Evolutionary conservation across 2,113 vertebrate genomes (phyloP).

Genomic region (Dascyllus trimaculatus): DNA sequence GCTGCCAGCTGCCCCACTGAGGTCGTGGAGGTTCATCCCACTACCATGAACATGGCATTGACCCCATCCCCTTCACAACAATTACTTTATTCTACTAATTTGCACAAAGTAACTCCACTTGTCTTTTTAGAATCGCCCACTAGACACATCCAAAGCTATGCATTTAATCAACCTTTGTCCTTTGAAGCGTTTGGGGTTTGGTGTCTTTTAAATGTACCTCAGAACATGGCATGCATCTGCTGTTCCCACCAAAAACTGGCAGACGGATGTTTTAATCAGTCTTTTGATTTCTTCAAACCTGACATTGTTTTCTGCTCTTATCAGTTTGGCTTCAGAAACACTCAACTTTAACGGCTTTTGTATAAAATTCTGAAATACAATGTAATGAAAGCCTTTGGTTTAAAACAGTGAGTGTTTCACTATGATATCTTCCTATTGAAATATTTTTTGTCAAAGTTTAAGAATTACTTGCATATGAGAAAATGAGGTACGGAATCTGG

Average conservation of each 20-base stretch:
- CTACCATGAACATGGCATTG: conserved; percentile 70
- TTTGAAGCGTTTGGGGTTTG: conserved; percentile 33
- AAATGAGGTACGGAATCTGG: neutral
- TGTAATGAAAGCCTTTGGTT: neutral
- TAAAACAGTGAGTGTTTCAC: neutral
- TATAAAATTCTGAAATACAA: neutral
- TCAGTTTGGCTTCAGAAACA: neutral
- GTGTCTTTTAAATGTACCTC: conserved; percentile 14
- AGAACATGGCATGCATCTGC: neutral
- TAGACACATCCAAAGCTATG: conserved; percentile 41
- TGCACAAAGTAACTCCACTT: conserved; percentile 65
- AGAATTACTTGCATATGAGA: neutral
- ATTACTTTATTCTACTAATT: conserved; percentile 65
- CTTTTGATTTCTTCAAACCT: neutral
- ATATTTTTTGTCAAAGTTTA: neutral
- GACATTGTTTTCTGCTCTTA: neutral
- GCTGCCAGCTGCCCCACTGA: conserved; percentile 76
- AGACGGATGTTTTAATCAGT: neutral
- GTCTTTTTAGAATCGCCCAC: conserved; percentile 54
- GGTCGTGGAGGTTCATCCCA: conserved; percentile 50
- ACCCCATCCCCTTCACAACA: conserved; percentile 60
- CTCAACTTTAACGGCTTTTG: neutral
- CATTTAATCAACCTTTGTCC: conserved; percentile 49
- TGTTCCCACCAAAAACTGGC: conserved; percentile 38
- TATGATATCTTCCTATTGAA: neutral